phyloP scores from a whole-genome alignment of 2,888 invertebrate genomes.

The Venusia cambrica region DNA sequence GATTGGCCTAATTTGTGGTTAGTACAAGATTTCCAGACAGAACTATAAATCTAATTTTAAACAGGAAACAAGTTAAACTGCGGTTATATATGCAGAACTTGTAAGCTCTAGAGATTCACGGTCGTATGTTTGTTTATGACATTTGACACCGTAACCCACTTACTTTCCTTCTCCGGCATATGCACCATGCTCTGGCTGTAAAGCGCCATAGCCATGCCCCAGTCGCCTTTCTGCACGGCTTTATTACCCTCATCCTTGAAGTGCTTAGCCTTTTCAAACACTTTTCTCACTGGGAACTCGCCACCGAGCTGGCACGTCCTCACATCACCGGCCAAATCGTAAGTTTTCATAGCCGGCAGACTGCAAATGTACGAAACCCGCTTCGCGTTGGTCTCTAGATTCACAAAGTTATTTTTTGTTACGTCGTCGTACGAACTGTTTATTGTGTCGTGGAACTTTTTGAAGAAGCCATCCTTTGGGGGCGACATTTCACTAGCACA shows the following conservation, averaged over 20 bases:
- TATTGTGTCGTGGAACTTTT: conserved; percentile 83
- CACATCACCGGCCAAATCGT: conserved; percentile 66
- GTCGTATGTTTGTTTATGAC: conserved; percentile 26
- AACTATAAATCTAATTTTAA: conserved; percentile 9
- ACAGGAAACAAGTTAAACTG: conserved; percentile 6
- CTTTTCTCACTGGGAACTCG: conserved; percentile 75
- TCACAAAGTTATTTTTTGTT: conserved; percentile 83
- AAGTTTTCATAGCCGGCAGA: conserved; percentile 73
- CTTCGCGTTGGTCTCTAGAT: conserved; percentile 83
- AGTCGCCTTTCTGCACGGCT: conserved; percentile 86
- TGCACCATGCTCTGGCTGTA: conserved; percentile 86
- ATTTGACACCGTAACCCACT: conserved; percentile 40
- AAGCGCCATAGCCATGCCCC: conserved; percentile 83
- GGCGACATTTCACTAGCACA: conserved; percentile 57
- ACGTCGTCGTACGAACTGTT: conserved; percentile 77
- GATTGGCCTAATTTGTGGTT: conserved; percentile 6
- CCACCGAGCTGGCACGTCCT: conserved; percentile 55
- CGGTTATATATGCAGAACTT: not conserved
- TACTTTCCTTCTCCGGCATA: conserved; percentile 86
- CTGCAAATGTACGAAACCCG: conserved; percentile 83
- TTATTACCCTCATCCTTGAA: conserved; percentile 87
- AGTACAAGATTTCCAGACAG: conserved; percentile 10
- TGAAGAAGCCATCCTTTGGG: conserved; percentile 78
- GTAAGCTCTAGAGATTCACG: not conserved
- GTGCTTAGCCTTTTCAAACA: conserved; percentile 79